phyloP scores from a whole-genome alignment of 1,140 invertebrate genomes.

The Ceratitis capitata region DNA sequence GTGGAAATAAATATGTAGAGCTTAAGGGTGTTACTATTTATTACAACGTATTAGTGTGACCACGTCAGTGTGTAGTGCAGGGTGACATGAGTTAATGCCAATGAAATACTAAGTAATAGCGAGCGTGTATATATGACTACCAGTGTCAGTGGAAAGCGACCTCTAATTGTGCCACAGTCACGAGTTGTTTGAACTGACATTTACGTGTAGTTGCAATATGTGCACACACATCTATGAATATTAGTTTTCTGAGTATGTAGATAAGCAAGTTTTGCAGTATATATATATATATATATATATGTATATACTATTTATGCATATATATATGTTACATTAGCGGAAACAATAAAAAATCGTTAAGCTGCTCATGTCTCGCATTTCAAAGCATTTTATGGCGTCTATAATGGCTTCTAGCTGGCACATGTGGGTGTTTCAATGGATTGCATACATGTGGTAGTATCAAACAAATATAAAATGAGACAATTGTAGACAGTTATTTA shows the following conservation, averaged over 20 bases:
- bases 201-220: too few relatives aligned
- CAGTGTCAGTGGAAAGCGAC: background rate
- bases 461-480: slow-evolving; percentile 24
- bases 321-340: background rate
- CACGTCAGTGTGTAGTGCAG: background rate
- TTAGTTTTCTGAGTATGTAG: background rate
- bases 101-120: background rate
- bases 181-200: background rate
- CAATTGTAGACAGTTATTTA: slow-evolving; percentile 12
- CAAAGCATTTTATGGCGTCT: slow-evolving; percentile 33
- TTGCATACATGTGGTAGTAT: background rate
- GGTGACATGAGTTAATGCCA: background rate
- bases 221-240: background rate
- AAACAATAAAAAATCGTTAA: slow-evolving; percentile 35
- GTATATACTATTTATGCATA: too few relatives aligned
- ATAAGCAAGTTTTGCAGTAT: background rate
- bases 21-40: background rate
- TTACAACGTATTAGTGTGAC: background rate
- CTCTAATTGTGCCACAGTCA: background rate
- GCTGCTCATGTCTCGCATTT: slow-evolving; percentile 31
- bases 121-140: background rate
- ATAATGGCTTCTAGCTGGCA: background rate
- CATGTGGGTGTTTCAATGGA: background rate
- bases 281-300: background rate
- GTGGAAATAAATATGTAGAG: background rate